A percentile compares a stretch with the other conserved stretches of the same genome.
phyloP scores from a whole-genome alignment of 2,797 vertebrate species.

The Pantherophis vulpinus region DNA sequence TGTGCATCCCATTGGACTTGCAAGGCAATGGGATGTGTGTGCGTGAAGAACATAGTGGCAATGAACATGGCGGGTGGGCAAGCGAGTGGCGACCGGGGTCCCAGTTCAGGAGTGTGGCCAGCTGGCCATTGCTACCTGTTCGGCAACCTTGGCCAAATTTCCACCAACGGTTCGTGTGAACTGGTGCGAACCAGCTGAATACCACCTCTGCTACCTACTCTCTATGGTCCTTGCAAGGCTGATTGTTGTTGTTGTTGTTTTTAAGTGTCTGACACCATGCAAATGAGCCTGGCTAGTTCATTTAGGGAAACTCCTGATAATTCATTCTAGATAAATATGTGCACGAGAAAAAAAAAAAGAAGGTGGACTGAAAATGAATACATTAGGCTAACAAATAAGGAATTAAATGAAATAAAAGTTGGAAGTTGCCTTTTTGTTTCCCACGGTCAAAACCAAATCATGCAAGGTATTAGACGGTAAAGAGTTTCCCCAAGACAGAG shows the following conservation, averaged over 20 bases:
- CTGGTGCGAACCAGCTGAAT: too few relatives aligned
- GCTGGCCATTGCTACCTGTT: too few relatives aligned
- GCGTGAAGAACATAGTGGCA: too few relatives aligned
- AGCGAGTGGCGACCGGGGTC: too few relatives aligned
- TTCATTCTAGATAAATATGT: not conserved
- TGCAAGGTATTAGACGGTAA: not conserved
- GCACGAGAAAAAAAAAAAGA: not conserved
- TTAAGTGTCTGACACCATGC: not conserved
- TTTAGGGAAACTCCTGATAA: not conserved
- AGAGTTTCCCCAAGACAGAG: not conserved
- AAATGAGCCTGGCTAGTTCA: not conserved
- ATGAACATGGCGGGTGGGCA: too few relatives aligned
- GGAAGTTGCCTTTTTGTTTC: not conserved
- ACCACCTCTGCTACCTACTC: not conserved
- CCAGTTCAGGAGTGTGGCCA: too few relatives aligned
- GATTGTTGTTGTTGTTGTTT: not conserved
- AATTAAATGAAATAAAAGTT: not conserved
- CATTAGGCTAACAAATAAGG: fast-evolving
- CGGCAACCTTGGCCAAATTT: too few relatives aligned
- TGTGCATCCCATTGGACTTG: too few relatives aligned
- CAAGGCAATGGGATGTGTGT: too few relatives aligned
- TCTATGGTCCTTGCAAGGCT: not conserved
- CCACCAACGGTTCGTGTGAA: too few relatives aligned
- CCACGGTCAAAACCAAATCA: not conserved
- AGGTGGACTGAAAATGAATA: not conserved